Evolutionary conservation across 2,797 vertebrate species (phyloP), one percentile per base, ranked within the genome.

Genomic region (Synanceia verrucosa): DNA sequence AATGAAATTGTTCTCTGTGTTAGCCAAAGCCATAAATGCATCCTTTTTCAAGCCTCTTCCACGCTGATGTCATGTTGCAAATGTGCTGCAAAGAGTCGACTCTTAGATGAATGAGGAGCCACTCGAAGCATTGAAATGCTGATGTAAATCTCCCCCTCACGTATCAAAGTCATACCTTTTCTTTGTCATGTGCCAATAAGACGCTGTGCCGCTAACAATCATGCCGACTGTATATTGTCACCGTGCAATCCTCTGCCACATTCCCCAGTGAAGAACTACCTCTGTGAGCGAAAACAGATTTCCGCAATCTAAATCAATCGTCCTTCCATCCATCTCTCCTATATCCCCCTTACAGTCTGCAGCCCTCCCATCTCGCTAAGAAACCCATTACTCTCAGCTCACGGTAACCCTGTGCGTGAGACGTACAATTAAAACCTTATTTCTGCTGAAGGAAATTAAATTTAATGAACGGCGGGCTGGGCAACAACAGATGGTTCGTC

Each of bases 401-500:
- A 46, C 28, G 9, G 36, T 88, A 80, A 80, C 76, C 66, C 63
- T 1, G 62, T 18, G 14, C 46, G 19, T 33, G 63, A 86, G 82
- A 83, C 64, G 70, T 82, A 94, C 91, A 93, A 93, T 93, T 93
- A 92, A 92, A 93, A 91, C 85, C 85, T 81, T 90, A 89, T 90
- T 90, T 85, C 84, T 88, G 86, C 85, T 81, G 88, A 89, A 88
- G 86, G 84, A 92, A 93, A 93, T 91, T 89, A 85, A 87, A 90
- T 93, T 92, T 93, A 94, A 93, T 93, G 91, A 94, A 93, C 79
- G 86, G 75, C 81, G 77, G 83, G 85, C 89, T 83, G 80, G 84
- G 91, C 84, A 89, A 88, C 88, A 92, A 93, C 92, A 95, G 92
- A 94, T 93, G 91, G 92, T 85, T 87, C 74, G 81, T 93, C 91